A percentile compares a stretch with the other conserved stretches of the same genome.
These are phyloP conservation scores for Heliothis peltigera DNA, from an alignment of 2,888 invertebrate genomes.

Conservation along the genomic window DNA sequence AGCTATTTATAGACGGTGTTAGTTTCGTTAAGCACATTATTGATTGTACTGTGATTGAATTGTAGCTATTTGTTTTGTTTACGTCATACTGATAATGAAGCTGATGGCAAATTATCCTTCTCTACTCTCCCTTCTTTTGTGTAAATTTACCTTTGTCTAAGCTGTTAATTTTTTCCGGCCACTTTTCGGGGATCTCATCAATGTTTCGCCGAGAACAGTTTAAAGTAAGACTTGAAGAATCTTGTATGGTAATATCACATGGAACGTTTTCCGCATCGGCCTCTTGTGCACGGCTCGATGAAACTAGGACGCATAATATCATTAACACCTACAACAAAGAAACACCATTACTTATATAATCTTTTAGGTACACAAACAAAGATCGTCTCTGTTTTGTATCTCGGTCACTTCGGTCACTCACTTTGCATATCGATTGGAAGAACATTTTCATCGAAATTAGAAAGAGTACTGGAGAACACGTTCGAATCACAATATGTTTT, in stretches of 20 bases:
- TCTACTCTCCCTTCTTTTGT: constrained; percentile 39
- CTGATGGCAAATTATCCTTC: constrained; percentile 59
- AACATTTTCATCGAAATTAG: constrained; percentile 82
- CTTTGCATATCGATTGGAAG: constrained; percentile 73
- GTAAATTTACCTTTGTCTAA: constrained; percentile 78
- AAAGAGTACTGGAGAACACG: constrained; percentile 81
- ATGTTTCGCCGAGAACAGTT: constrained; percentile 84
- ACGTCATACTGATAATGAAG: constrained; percentile 62
- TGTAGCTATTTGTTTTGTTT: constrained; percentile 65
- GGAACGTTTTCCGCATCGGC: constrained; percentile 67
- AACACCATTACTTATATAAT: constrained; percentile 78
- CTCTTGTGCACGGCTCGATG: constrained; percentile 70
- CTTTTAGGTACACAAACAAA: constrained; percentile 63
- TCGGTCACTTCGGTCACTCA: constrained; percentile 74
- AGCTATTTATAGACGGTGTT: constrained; percentile 39
- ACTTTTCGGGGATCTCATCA: constrained; percentile 73
- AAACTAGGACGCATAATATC: constrained; percentile 81
- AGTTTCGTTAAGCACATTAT: constrained; percentile 5
- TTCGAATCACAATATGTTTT: constrained; percentile 76
- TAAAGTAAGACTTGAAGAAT: constrained; percentile 77
- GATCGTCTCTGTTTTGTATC: constrained; percentile 53
- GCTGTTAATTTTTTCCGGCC: constrained; percentile 79
- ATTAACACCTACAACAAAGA: constrained; percentile 88
- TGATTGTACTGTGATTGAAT: constrained; percentile 35
- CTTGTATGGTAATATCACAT: constrained; percentile 79